Percentiles rank a stretch among this genome's conserved stretches.
Conservation (phyloP, 1,140 invertebrate genomes). For the Drosophila truncata region DNA sequence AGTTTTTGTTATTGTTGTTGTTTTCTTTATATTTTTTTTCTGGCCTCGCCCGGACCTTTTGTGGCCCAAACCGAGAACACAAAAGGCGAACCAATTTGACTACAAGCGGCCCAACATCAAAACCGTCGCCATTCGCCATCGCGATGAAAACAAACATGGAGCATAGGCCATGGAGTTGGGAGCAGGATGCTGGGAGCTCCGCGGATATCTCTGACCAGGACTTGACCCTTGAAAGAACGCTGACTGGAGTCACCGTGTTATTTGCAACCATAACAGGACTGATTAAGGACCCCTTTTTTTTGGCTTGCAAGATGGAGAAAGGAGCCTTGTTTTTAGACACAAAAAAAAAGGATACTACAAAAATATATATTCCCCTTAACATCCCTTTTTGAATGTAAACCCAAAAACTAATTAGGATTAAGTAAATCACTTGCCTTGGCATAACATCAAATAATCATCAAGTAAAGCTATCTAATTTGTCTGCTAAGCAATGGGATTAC, state of each 20-base stretch:
- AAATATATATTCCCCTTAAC: background rate
- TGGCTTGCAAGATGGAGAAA: background rate
- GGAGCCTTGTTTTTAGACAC: background rate
- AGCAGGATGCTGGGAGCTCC: background rate
- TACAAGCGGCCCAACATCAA: slow-evolving; percentile 75
- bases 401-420: slow-evolving; percentile 3
- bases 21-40: slow-evolving; percentile 4
- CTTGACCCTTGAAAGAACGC: background rate
- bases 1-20: slow-evolving; percentile 22
- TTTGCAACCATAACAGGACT: slow-evolving; percentile 11
- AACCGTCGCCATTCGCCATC: slow-evolving; percentile 60
- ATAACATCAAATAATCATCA: background rate
- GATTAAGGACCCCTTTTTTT: slow-evolving; percentile 14
- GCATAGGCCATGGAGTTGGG: slow-evolving; percentile 3
- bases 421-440: background rate
- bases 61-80: slow-evolving; percentile 52
- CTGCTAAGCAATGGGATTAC: no score
- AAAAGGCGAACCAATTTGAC: slow-evolving; percentile 79
- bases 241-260: background rate
- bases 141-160: slow-evolving; percentile 63
- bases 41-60: slow-evolving; percentile 39
- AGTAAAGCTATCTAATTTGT: background rate
- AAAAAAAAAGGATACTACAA: background rate
- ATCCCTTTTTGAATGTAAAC: background rate
- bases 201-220: background rate